phyloP scores from a whole-genome alignment of 2,888 invertebrate species.

The Neoitamus cyanurus region DNA sequence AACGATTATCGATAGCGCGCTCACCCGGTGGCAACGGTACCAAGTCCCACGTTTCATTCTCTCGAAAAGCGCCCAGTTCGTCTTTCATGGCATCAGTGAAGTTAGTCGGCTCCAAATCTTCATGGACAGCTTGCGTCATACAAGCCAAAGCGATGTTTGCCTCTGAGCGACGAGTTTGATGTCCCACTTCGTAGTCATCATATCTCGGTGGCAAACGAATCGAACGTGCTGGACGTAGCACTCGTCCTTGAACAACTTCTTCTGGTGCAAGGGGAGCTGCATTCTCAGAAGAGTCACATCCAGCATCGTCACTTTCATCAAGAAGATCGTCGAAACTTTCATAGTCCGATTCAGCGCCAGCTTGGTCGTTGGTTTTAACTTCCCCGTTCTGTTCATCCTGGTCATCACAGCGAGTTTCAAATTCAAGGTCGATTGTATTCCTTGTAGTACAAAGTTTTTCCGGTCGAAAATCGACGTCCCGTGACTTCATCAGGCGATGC shows the following conservation, averaged over 20 bases:
- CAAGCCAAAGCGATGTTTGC: neutral
- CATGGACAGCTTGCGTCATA: neutral
- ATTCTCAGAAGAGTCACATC: neutral
- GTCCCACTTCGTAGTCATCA: neutral
- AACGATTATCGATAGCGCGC: constrained; percentile 43
- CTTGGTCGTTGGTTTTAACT: neutral
- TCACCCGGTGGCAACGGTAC: neutral
- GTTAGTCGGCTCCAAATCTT: neutral
- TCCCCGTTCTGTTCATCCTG: neutral
- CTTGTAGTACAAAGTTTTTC: neutral
- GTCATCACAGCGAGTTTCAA: neutral
- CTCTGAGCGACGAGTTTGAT: neutral
- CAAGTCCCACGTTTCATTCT: neutral
- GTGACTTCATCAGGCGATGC: constrained; percentile 10
- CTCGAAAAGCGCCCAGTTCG: neutral
- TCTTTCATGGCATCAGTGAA: neutral
- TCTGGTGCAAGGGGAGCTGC: neutral
- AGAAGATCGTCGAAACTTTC: neutral
- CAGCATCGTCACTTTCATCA: neutral
- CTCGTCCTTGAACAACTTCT: no score
- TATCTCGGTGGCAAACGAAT: neutral
- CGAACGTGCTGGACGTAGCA: neutral
- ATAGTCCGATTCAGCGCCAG: neutral
- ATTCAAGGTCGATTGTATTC: neutral
- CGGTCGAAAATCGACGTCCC: constrained; percentile 3